phyloP scores from a whole-genome alignment of 2,888 invertebrate genomes.

The Agrotis puta region DNA sequence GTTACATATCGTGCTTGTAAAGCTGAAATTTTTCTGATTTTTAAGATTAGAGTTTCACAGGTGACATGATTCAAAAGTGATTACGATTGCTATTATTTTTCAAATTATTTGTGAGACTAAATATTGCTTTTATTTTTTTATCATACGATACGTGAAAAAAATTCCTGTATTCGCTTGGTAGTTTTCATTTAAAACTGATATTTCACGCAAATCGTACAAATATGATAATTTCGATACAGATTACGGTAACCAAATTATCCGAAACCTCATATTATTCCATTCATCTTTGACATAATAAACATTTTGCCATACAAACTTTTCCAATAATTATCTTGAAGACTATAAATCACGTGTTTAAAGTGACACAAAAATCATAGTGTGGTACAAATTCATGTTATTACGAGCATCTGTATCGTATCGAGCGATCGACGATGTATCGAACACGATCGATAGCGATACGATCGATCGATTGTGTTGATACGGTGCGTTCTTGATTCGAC shows the following conservation, averaged over 20 bases:
- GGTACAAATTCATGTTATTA: slow-evolving; percentile 68
- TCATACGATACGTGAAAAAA: not conserved
- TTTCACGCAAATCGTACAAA: slow-evolving; percentile 1
- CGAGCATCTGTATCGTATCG: slow-evolving; percentile 59
- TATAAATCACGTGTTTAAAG: slow-evolving; percentile 53
- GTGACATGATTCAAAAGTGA: not conserved
- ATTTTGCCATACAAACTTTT: slow-evolving; percentile 33
- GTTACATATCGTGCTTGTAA: not conserved
- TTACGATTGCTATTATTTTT: not conserved
- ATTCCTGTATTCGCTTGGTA: not conserved
- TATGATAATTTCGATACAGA: not conserved
- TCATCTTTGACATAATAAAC: slow-evolving; percentile 32
- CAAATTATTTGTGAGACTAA: not conserved
- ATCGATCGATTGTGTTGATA: slow-evolving; percentile 61
- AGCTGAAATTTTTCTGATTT: not conserved
- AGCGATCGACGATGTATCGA: slow-evolving; percentile 63
- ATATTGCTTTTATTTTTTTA: not conserved
- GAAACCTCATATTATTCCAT: slow-evolving; percentile 28
- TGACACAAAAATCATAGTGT: slow-evolving; percentile 58
- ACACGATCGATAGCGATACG: slow-evolving; percentile 69
- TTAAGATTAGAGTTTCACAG: not conserved
- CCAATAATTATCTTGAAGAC: slow-evolving; percentile 57
- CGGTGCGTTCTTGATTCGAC: slow-evolving; percentile 36
- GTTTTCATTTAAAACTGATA: not conserved
- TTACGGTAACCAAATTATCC: slow-evolving; percentile 8